Evolutionary conservation across 2,113 vertebrate genomes (phyloP), one percentile per base, ranked within the genome.

Genomic region (Carassius gibelio): DNA sequence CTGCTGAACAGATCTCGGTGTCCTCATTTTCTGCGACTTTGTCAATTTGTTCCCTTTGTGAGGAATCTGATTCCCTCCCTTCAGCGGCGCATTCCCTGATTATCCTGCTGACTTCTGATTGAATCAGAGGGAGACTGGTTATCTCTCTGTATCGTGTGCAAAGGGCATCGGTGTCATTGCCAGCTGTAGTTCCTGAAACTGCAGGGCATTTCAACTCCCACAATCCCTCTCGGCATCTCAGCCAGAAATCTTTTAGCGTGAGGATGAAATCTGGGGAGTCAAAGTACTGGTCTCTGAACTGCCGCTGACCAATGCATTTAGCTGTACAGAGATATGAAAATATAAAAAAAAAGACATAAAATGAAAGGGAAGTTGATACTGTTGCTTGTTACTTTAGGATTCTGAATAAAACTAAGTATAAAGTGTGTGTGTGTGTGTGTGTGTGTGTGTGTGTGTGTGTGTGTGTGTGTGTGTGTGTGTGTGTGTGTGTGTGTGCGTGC

Each of bases 121-220:
- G 88, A 85, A 95, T 94, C 81, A 94, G 90, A 68, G 88, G 76
- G 2, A 95, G 82, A 75, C 81, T 88, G 6, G 90, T 95, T 76
- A 95, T 92, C 90, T 95, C 95, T 88, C 87, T 92, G 88, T 95
- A 95, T n/a, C 89, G 90, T 19, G 91, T 92, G 19, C 94, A 95
- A 84, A 93, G 81, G 0, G 55, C 83, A 11, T 89, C 88, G 0
- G 79, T 87, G 69, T 84, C 42, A 21, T 74, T 80, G 11, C 86
- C 84, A 45, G 57, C 64, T 0, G 26, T 82, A 1, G 7, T 50
- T 23, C 80, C 45, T 5, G 74, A 86, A 2, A 77, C 77, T 3
- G 66, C n/a, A 0, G 93, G 89, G 86, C 92, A 93, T 90, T 95
- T 95, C 36, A 95, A 91, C 88, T 95, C 95, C 93, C 93, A 95